phyloP scores from a whole-genome alignment of 2,113 vertebrate genomes.

The Aepyceros melampus region DNA sequence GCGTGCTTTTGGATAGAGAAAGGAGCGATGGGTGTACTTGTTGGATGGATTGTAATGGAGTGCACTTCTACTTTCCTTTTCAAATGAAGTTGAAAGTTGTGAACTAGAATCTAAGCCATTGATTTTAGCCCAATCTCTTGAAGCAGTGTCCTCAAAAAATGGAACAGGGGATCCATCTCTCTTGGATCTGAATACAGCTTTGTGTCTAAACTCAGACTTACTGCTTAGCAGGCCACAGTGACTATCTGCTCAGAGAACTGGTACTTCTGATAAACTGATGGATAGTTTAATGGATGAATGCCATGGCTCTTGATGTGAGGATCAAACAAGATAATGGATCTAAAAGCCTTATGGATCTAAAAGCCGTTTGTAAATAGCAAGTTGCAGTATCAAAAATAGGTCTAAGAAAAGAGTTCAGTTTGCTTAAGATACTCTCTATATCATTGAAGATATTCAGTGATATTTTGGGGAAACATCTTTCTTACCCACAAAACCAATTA shows the following conservation, averaged over 20 bases:
- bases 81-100: background rate
- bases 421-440: background rate
- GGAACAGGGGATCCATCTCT: background rate
- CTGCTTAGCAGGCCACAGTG: background rate
- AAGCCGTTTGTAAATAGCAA: background rate
- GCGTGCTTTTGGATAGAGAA: background rate
- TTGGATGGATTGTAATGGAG: background rate
- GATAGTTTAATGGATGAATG: background rate
- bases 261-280: background rate
- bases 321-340: background rate
- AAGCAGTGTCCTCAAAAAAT: background rate
- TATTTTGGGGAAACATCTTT: background rate
- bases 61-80: background rate
- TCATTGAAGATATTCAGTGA: background rate
- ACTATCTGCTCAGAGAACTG: background rate
- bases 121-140: background rate
- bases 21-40: too few species aligned
- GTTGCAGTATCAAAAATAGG: background rate
- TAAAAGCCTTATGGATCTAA: background rate
- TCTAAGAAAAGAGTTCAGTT: background rate
- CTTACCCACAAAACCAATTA: background rate
- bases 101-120: background rate
- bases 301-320: background rate
- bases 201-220: background rate
- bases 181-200: background rate